Evolutionary conservation across 2,888 invertebrate species (phyloP).

Genomic region (Conus canariensis): DNA sequence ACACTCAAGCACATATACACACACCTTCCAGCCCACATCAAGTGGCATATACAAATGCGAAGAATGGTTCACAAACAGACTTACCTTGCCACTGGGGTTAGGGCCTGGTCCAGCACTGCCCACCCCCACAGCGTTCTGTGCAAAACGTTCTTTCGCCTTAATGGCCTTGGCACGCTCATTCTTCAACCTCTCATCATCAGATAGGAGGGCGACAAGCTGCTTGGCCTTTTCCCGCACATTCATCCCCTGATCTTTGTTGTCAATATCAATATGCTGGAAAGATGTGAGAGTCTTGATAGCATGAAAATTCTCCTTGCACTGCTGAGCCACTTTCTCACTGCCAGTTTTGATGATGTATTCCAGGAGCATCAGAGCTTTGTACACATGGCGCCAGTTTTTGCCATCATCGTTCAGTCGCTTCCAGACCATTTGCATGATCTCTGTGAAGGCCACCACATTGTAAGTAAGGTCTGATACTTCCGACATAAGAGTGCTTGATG

Average conservation of each 20-base stretch:
- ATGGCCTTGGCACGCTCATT: slow-evolving; percentile 97
- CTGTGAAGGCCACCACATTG: slow-evolving; percentile 99
- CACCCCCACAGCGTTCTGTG: slow-evolving; percentile 79
- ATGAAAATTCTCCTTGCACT: slow-evolving; percentile 99
- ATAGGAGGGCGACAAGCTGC: slow-evolving; percentile 93
- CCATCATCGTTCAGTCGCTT: slow-evolving; percentile 99
- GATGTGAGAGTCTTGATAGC: slow-evolving; percentile 96
- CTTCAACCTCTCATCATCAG: slow-evolving; percentile 97
- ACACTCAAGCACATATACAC: not conserved
- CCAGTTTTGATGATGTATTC: slow-evolving; percentile 99
- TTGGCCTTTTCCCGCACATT: slow-evolving; percentile 99
- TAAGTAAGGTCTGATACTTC: slow-evolving; percentile 99
- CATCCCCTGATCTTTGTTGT: slow-evolving; percentile 97
- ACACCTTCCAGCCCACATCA: too few relatives aligned
- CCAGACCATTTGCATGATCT: slow-evolving; percentile 99
- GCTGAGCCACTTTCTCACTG: slow-evolving; percentile 95
- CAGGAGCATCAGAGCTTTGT: slow-evolving; percentile 95
- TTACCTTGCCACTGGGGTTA: slow-evolving; percentile 25
- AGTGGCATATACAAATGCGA: not conserved
- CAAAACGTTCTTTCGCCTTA: slow-evolving; percentile 94
- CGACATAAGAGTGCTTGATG: slow-evolving; percentile 98
- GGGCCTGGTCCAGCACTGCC: slow-evolving; percentile 83
- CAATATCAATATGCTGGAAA: slow-evolving; percentile 96
- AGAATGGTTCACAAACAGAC: not conserved
- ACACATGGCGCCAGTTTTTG: slow-evolving; percentile 99